Evolutionary conservation across 2,797 vertebrate species (phyloP).

Genomic region (Poecilia picta): DNA sequence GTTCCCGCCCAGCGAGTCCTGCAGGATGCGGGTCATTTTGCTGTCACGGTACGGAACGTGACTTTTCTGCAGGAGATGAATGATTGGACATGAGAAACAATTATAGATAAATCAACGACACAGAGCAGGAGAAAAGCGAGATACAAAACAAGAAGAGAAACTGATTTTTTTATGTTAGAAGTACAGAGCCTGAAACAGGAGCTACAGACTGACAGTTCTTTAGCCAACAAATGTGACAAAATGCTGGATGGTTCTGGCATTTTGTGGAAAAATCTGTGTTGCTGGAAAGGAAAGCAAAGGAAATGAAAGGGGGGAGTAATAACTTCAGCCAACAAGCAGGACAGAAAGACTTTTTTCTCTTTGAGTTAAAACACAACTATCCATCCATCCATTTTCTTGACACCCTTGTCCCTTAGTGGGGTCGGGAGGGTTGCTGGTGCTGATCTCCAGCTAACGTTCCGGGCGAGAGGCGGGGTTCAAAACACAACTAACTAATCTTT

Average conservation of each 20-base stretch:
- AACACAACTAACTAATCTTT: neutral
- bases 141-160: neutral
- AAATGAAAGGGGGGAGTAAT: too few relatives aligned
- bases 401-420: too few relatives aligned
- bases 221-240: slow-evolving; percentile 27
- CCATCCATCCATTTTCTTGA: too few relatives aligned
- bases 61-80: slow-evolving; percentile 82
- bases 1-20: slow-evolving; percentile 96
- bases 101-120: neutral
- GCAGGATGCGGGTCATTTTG: slow-evolving; percentile 97
- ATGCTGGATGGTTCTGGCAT: slow-evolving; percentile 21
- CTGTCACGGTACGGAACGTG: slow-evolving; percentile 96
- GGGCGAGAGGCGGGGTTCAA: too few relatives aligned
- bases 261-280: slow-evolving; percentile 1
- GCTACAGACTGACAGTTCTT: slow-evolving; percentile 3
- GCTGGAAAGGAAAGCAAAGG: neutral
- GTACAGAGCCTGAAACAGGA: slow-evolving; percentile 4
- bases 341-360: neutral
- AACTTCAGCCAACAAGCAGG: too few relatives aligned
- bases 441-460: too few relatives aligned
- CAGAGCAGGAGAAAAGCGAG: neutral
- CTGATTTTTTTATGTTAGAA: slow-evolving; percentile 1
- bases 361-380: neutral
- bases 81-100: neutral
- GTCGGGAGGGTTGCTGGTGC: too few relatives aligned